phyloP scores from a whole-genome alignment of 23 tunicate genomes.

The Phallusia fumigata region DNA sequence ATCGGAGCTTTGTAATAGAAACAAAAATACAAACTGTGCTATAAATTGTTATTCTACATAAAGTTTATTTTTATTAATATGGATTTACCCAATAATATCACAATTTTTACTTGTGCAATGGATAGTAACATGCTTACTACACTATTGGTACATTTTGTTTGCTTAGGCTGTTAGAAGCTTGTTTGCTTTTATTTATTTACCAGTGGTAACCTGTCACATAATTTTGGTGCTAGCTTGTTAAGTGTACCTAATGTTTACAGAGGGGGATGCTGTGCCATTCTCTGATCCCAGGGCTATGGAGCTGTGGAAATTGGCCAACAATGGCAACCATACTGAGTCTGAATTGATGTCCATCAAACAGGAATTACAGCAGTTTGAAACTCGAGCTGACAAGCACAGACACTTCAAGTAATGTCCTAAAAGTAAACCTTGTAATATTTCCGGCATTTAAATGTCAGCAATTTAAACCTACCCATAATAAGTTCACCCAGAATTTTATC shows the following conservation, averaged over 20 bases:
- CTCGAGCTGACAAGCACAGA: constrained; percentile 55
- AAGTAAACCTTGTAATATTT: too few species aligned
- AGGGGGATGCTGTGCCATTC: constrained; percentile 46
- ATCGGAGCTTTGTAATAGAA: neutral
- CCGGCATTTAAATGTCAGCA: neutral
- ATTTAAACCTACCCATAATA: neutral
- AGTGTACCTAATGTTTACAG: neutral
- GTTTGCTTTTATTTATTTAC: too few species aligned
- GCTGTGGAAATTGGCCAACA: constrained; percentile 39
- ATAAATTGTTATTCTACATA: too few species aligned
- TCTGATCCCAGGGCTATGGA: constrained; percentile 64
- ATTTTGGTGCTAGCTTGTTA: neutral
- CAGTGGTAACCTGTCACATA: neutral
- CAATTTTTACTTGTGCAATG: too few species aligned
- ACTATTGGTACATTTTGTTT: too few species aligned
- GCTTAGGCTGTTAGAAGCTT: too few species aligned
- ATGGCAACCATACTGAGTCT: constrained; percentile 50
- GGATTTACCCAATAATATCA: too few species aligned
- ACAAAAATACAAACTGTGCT: too few species aligned
- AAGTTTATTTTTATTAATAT: too few species aligned
- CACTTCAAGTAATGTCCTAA: constrained; percentile 40
- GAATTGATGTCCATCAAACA: constrained; percentile 51
- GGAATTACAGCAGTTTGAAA: constrained; percentile 59
- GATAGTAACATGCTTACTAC: too few species aligned
- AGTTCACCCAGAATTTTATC: too few species aligned